These are phyloP conservation scores for Pituophis catenifer DNA, from an alignment of 2,113 vertebrate species.

Conservation along the genomic window DNA sequence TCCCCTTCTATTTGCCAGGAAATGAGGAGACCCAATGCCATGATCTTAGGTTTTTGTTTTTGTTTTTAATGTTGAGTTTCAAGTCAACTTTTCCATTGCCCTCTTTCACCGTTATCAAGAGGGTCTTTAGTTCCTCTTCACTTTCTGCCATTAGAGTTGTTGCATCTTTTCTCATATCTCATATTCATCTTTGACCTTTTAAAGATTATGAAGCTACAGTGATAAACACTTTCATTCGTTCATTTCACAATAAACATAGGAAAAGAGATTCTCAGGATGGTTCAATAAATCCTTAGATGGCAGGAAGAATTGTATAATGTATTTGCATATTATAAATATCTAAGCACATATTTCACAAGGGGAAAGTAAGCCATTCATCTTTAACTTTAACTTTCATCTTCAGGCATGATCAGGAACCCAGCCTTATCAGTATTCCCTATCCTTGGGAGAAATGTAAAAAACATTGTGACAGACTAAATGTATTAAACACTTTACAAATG, in stretches of 20 bases:
- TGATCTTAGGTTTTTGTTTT: no score
- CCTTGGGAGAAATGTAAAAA: neutral
- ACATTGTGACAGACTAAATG: neutral
- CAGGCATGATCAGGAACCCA: neutral
- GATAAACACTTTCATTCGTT: neutral
- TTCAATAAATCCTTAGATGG: neutral
- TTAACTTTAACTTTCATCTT: neutral
- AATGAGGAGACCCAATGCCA: no score
- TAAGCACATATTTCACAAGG: neutral
- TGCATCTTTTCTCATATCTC: neutral
- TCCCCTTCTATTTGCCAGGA: no score
- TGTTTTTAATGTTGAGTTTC: no score
- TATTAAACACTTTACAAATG: neutral
- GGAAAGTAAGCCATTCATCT: neutral
- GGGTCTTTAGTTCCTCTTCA: no score
- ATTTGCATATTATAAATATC: neutral
- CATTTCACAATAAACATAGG: neutral
- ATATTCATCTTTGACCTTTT: neutral
- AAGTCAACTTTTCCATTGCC: no score
- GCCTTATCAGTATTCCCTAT: neutral
- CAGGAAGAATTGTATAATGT: neutral
- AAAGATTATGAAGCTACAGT: neutral
- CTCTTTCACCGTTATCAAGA: no score
- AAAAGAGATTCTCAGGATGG: neutral
- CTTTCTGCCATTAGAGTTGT: no score